Conservation (phyloP, 2,888 invertebrate species). For the Calephelis perditalis region DNA sequence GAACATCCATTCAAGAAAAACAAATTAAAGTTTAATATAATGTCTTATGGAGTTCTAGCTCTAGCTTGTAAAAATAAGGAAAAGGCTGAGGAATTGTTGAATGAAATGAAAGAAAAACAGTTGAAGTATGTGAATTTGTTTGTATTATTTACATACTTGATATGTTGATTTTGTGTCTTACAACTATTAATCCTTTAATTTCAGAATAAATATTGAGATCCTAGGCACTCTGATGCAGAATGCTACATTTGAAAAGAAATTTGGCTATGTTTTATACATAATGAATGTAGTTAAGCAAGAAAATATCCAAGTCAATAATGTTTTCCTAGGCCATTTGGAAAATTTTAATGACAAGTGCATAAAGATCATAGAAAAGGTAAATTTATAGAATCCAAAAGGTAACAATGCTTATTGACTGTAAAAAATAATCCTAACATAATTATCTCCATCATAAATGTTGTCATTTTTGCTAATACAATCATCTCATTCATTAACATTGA, state of each 20-base stretch:
- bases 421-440: too few species aligned
- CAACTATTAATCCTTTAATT: constrained; percentile 33
- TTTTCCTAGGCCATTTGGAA: constrained; percentile 81
- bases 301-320: constrained; percentile 79
- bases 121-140: constrained; percentile 69
- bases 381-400: not conserved
- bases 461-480: too few species aligned
- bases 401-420: too few species aligned
- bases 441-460: too few species aligned
- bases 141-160: not conserved
- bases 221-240: constrained; percentile 84
- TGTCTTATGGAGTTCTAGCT: constrained; percentile 92
- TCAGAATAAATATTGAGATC: constrained; percentile 85
- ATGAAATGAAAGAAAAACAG: constrained; percentile 82
- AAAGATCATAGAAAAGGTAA: constrained; percentile 63
- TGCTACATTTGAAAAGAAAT: constrained; percentile 79
- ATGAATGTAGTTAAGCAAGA: constrained; percentile 81
- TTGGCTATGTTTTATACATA: constrained; percentile 82
- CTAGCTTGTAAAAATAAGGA: constrained; percentile 83
- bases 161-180: not conserved
- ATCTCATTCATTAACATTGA: too few species aligned
- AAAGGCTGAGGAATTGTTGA: constrained; percentile 81
- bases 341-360: constrained; percentile 78
- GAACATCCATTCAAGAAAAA: constrained; percentile 55
- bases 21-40: constrained; percentile 81